A percentile compares a stretch with the other conserved stretches of the same genome.
Conservation (phyloP, 2,797 vertebrate genomes). For the Lepilemur septentrionalis region DNA sequence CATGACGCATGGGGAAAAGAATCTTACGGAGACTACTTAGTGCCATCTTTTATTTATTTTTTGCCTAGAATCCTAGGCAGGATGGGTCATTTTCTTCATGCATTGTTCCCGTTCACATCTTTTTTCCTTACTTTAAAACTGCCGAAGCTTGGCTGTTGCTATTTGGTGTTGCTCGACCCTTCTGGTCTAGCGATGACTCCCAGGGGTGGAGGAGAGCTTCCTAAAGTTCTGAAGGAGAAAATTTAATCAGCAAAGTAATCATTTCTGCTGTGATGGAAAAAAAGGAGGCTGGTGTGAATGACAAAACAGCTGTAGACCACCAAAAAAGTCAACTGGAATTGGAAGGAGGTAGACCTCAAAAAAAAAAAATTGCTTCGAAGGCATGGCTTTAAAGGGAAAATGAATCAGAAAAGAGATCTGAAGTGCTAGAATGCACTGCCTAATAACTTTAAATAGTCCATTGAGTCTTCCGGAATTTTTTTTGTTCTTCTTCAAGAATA, state of each 20-base stretch:
- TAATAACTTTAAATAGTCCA: slow-evolving; percentile 90
- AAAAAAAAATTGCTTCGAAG: slow-evolving; percentile 73
- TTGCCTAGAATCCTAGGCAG: slow-evolving; percentile 50
- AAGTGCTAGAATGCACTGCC: slow-evolving; percentile 84
- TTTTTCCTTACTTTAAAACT: slow-evolving; percentile 54
- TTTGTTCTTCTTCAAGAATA: slow-evolving; percentile 92
- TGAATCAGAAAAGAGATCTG: slow-evolving; percentile 83
- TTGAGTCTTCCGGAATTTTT: slow-evolving; percentile 89
- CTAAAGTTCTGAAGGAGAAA: slow-evolving; percentile 75
- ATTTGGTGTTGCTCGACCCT: slow-evolving; percentile 52
- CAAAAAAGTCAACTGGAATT: slow-evolving; percentile 81
- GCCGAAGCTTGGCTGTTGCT: slow-evolving; percentile 35
- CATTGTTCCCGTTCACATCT: slow-evolving; percentile 26
- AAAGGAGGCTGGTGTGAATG: slow-evolving; percentile 61
- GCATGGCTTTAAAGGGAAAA: slow-evolving; percentile 82
- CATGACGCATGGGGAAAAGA: background rate
- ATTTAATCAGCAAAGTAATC: slow-evolving; percentile 81
- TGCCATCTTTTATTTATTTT: slow-evolving; percentile 57
- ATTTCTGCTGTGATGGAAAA: slow-evolving; percentile 70
- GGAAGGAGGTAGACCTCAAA: slow-evolving; percentile 77
- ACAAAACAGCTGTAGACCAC: slow-evolving; percentile 82
- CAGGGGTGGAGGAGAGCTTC: slow-evolving; percentile 47
- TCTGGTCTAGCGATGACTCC: slow-evolving; percentile 56
- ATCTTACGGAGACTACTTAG: background rate
- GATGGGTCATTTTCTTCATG: background rate